phyloP scores from a whole-genome alignment of 1,140 invertebrate genomes.

The Eumeta japonica region DNA sequence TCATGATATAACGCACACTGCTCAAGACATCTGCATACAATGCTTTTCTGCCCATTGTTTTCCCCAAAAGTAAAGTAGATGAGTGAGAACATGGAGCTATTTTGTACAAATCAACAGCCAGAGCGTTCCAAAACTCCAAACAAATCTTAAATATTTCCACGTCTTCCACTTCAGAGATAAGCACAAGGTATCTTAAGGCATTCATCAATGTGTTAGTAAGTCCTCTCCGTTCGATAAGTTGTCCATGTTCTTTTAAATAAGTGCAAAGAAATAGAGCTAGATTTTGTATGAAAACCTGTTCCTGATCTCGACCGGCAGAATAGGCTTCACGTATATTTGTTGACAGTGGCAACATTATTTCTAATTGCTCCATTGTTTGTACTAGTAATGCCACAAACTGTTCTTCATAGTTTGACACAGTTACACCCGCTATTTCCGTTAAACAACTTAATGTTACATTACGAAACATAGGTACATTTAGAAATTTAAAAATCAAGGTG shows the following conservation, averaged over 20 bases:
- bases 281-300: conserved; percentile 99
- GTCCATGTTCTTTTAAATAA: conserved; percentile 93
- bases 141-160: conserved; percentile 99
- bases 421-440: conserved; percentile 94
- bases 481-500: conserved; percentile 95
- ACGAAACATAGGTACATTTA: conserved; percentile 95
- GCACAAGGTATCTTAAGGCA: conserved; percentile 89
- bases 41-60: conserved; percentile 55
- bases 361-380: conserved; percentile 87
- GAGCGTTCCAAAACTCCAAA: conserved; percentile 96
- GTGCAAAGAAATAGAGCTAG: conserved; percentile 96
- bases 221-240: conserved; percentile 79
- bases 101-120: conserved; percentile 89
- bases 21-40: conserved; percentile 82
- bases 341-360: conserved; percentile 85
- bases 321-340: conserved; percentile 95
- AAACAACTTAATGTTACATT: conserved; percentile 98
- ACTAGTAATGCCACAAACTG: conserved; percentile 87
- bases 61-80: conserved; percentile 45
- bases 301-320: conserved; percentile 87
- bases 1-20: conserved; percentile 97
- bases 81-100: conserved; percentile 62
- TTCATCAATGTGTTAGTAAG: conserved; percentile 72
- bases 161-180: conserved; percentile 98
- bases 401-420: conserved; percentile 85